Base-by-base conservation (phyloP, 1,140 invertebrate species). In the Lasaia peninsularis region DNA sequence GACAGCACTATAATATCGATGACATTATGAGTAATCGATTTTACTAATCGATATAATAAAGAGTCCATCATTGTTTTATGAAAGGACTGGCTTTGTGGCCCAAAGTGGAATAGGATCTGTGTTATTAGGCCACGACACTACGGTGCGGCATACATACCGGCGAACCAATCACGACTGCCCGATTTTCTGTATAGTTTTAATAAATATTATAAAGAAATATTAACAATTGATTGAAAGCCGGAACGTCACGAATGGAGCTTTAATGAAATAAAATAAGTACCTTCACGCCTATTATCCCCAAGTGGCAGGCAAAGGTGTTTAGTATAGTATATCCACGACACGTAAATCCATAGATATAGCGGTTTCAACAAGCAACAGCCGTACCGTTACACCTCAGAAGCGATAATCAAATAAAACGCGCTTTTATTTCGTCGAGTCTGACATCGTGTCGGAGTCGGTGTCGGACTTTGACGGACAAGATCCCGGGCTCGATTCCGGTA, bases 61-160 rank as follows among this genome's bases (percentile, higher is more conserved):
- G 37, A 44, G 9, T 16, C 18, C 16, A 18, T 44, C 40, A 44
- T 44, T 44, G 16, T 44, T 61, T 64, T n/a, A 31, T 64, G 67
- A 77, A 74, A 73, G 76, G 72, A 77, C 74, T 62, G 74, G 67
- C 72, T 77, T 75, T 74, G 63, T 73, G 69, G 64, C 44, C 54
- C 69, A 64, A 63, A 63, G 65, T 62, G 59, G 67, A 44, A 44
- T 52, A 71, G 64, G 73, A 85, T 81, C 73, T 80, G 73, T 80
- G 84, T 77, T 75, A 82, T 73, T 78, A 70, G 78, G 81, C 75
- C 81, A 62, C 73, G 80, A 58, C 21, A 24, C 50, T 18, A 37
- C 35, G 34, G 8, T 34, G 20, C 78, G 72, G 70, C 67, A 59
- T 49, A 55, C 67, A 63, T 69, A 58, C 60, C 58, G 49, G 54